Evolutionary conservation across 1,140 invertebrate genomes (phyloP), one percentile per base, ranked within the genome.

Genomic region (Penaeus indicus): DNA sequence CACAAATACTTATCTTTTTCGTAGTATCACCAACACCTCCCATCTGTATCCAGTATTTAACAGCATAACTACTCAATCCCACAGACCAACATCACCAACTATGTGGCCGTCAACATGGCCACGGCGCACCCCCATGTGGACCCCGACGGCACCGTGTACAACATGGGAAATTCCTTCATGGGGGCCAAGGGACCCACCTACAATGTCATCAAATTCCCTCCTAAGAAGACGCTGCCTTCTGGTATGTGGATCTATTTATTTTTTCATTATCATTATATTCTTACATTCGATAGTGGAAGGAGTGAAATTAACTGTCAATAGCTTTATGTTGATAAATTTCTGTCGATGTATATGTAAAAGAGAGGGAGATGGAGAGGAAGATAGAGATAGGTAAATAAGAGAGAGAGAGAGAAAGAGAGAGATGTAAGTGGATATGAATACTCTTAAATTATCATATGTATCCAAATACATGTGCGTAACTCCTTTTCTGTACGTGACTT

Each of bases 61-160:
- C 54, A 10, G 16, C 54, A 54, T 13, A 54, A 42, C 38, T 42
- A 32, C n/a, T 16, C 22, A 22, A 42, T 0, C 79, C n/a, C 86
- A 1, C 32, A 92, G 91, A 90, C 91, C 7, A 81, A 90, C 54
- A 22, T 92, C 1, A 89, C 27, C 13, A 89, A 88, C 0, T 85
- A 84, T 64, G 62, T 92, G 1, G 83, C 92, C 1, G 90, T 92
- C 3, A 91, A 92, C 75, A 84, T 84, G 54, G 91, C 92, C 0
- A 92, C 92, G 18, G 92, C 92, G n/a, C 92, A 93, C 86, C 91
- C 92, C 7, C 92, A 92, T 80, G 88, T 91, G 60, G 92, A 91
- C 32, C 47, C 61, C 25, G 91, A 93, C 89, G 92, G 92, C 21
- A 91, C 91, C 18, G 90, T 92, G 42, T 91, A 91, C 54, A 92